These are phyloP conservation scores for Microplitis deprimator DNA, from an alignment of 2,888 invertebrate genomes.

Conservation along the genomic window DNA sequence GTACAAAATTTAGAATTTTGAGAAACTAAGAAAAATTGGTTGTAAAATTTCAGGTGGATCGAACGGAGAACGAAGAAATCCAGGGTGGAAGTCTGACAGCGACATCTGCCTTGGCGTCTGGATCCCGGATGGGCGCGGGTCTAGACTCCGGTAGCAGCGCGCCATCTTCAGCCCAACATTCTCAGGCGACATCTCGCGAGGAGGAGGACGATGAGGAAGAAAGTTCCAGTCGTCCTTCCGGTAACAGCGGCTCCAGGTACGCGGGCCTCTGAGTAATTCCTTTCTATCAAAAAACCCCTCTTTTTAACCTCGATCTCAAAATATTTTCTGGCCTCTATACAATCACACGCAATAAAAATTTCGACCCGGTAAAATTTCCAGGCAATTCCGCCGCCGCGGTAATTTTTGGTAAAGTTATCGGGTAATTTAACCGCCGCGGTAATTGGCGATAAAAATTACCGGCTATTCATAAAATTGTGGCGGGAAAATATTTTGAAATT, in stretches of 20 bases:
- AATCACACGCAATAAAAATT: too few relatives aligned
- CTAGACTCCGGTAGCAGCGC: constrained; percentile 70
- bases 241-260: constrained; percentile 67
- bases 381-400: too few relatives aligned
- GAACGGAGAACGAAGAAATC: constrained; percentile 68
- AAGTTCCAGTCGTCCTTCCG: constrained; percentile 65
- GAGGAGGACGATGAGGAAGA: constrained; percentile 76
- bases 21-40: background rate
- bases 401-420: too few relatives aligned
- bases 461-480: too few relatives aligned
- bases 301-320: background rate
- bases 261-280: constrained; percentile 26
- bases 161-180: constrained; percentile 71
- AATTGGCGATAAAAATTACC: too few relatives aligned
- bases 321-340: background rate
- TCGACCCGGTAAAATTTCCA: too few relatives aligned
- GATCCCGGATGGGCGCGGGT: constrained; percentile 69
- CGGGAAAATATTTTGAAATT: too few relatives aligned
- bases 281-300: background rate
- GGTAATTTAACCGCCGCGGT: too few relatives aligned
- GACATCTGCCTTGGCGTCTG: constrained; percentile 62
- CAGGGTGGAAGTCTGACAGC: constrained; percentile 65
- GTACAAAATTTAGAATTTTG: too few relatives aligned
- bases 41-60: constrained; percentile 66
- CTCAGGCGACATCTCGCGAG: constrained; percentile 79